Evolutionary conservation across 2,888 invertebrate species (phyloP).

Genomic region (Drosophila koepferae): DNA sequence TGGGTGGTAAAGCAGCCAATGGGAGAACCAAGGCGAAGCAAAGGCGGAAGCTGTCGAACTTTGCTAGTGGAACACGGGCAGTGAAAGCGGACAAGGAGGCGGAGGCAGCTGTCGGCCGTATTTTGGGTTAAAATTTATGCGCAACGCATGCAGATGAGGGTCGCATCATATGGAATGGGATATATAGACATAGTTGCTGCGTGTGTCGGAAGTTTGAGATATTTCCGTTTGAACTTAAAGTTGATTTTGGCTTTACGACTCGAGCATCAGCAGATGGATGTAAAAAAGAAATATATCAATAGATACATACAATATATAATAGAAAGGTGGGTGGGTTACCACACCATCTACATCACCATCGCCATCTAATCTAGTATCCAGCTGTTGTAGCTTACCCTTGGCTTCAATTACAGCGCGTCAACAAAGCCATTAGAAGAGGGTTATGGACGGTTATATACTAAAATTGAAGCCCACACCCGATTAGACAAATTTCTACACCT

Average conservation of each 20-base stretch:
- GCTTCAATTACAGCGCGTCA: conserved; percentile 51
- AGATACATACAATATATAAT: background rate
- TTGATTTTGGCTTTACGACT: conserved; percentile 17
- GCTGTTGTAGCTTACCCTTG: conserved; percentile 55
- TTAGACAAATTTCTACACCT: conserved; percentile 72
- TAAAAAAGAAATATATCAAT: conserved; percentile 3
- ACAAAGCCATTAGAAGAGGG: conserved; percentile 47
- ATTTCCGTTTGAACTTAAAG: conserved; percentile 47
- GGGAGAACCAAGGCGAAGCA: background rate
- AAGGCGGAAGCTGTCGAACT: conserved; percentile 45
- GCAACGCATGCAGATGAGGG: conserved; percentile 67
- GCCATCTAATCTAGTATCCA: conserved; percentile 36
- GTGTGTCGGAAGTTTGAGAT: conserved; percentile 14
- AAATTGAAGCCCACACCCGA: conserved; percentile 37
- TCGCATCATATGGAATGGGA: conserved; percentile 24
- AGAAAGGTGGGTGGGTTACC: background rate
- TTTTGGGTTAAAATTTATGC: conserved; percentile 72
- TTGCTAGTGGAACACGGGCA: background rate
- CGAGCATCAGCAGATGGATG: conserved; percentile 5
- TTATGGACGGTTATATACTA: background rate
- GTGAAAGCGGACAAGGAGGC: conserved; percentile 2
- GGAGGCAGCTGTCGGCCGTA: conserved; percentile 65
- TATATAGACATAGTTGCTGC: conserved; percentile 21
- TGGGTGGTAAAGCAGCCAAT: conserved; percentile 38
- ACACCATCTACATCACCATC: background rate